phyloP scores from a whole-genome alignment of 2,797 vertebrate genomes.

The Gallinago nigripennis region DNA sequence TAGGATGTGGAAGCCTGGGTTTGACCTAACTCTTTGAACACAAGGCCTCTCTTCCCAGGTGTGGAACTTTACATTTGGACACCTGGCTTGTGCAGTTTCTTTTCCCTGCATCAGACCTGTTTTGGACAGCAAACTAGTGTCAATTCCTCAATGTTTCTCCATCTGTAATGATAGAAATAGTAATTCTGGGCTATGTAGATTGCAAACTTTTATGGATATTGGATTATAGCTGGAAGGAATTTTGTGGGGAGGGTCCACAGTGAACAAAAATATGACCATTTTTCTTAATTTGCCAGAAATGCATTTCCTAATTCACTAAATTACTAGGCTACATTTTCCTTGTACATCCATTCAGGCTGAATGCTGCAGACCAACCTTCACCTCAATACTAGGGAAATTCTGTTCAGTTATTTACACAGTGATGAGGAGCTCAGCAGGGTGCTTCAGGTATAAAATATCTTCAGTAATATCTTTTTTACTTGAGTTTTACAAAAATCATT shows the following conservation, averaged over 20 bases:
- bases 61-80: background rate
- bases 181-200: background rate
- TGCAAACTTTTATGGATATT: background rate
- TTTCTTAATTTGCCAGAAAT: background rate
- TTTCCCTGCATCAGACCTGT: background rate
- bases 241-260: background rate
- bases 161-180: background rate
- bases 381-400: background rate
- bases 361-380: background rate
- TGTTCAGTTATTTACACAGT: background rate
- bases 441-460: background rate
- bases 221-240: background rate
- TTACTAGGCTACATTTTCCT: background rate
- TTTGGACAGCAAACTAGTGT: background rate
- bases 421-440: background rate
- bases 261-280: background rate
- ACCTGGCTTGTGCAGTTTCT: background rate
- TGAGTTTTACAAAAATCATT: background rate
- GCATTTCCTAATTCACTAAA: background rate
- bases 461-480: background rate
- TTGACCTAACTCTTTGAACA: background rate
- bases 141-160: background rate
- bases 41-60: background rate
- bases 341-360: background rate
- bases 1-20: background rate